Evolutionary conservation across 1,140 invertebrate species (phyloP), one percentile per base, ranked within the genome.

Genomic region (fruit fly (Drosophila melanogaster)): DNA sequence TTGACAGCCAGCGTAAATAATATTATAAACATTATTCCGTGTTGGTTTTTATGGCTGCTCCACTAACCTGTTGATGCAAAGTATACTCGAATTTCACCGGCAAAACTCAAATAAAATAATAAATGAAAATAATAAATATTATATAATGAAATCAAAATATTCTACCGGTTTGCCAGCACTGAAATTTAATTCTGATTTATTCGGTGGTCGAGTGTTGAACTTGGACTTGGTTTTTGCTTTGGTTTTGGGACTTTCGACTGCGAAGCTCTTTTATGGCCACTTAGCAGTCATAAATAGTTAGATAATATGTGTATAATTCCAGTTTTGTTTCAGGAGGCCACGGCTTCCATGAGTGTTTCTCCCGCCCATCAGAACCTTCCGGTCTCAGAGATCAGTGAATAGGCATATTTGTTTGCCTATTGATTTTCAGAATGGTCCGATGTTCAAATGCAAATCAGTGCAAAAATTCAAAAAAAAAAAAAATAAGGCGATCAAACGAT

Each of bases 401-500:
- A 61, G 70, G 73, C 62, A 67, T 84, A 84, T 85, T 43, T 71
- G 67, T 87, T 81, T 86, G 60, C 35, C 74, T 81, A 78, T 86
- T 81, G 65, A 81, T 70, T 78, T 67, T 49, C 41, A 44, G 53
- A 64, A 35, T 12, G 24, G 24, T 24, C n/a, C 51, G 38, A 61
- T 69, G 64, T 71, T 44, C 79, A 51, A 51, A 86, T 86, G 81
- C 83, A 86, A 86, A 86, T 87, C 61, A 86, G 66, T 46, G 17
- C 12, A 14, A 44, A 64, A 46, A 49, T 44, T 17, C n/a, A 41
- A 22, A 15, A 22, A 0, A 33, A 41, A 22, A 15, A 22, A 0
- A 33, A 33, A 19, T 5, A 19, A 30, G 30, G 8, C 30, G 14
- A 38, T 3, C 15, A n/a, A 22, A 0, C 1, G 22, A 22, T 54